These are phyloP conservation scores for Betta splendens DNA, from an alignment of 2,797 vertebrate genomes.

Conservation along the genomic window DNA sequence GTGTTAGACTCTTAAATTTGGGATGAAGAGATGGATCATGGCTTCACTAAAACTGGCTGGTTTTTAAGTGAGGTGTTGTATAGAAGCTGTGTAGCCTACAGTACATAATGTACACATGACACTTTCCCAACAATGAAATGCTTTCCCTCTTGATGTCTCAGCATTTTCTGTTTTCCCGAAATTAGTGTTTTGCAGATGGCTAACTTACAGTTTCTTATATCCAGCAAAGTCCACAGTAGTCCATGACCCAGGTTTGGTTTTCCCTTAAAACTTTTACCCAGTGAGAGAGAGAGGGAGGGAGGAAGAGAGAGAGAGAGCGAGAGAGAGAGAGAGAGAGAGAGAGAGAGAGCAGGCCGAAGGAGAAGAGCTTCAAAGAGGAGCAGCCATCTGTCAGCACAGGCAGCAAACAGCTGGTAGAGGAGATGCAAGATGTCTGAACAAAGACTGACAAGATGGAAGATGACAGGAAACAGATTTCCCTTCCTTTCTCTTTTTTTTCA, in stretches of 20 bases:
- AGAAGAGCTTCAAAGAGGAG: conserved; percentile 80
- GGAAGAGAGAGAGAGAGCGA: conserved; percentile 36
- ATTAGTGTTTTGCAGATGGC: conserved; percentile 8
- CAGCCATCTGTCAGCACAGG: conserved; percentile 89
- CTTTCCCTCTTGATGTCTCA: conserved; percentile 13
- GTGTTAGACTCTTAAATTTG: no score
- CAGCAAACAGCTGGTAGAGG: conserved; percentile 91
- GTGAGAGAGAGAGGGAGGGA: conserved; percentile 14
- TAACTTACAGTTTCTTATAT: conserved; percentile 11
- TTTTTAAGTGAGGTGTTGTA: conserved; percentile 45
- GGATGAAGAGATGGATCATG: conserved; percentile 77
- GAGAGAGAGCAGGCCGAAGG: conserved; percentile 50
- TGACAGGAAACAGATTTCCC: conserved; percentile 97
- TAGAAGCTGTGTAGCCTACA: conserved; percentile 39
- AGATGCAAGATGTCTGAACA: conserved; percentile 91
- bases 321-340: conserved; percentile 31
- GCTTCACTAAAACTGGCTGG: conserved; percentile 69
- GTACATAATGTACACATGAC: conserved; percentile 21
- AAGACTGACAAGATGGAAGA: conserved; percentile 95
- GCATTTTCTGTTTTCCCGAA: no score
- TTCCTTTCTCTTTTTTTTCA: conserved; percentile 69
- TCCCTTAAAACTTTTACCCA: conserved; percentile 53
- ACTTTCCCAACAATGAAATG: conserved; percentile 19
- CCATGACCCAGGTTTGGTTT: conserved; percentile 12
- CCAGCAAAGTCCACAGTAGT: conserved; percentile 1